Conservation (phyloP, 2,888 invertebrate genomes). For the Norana najaformis region DNA sequence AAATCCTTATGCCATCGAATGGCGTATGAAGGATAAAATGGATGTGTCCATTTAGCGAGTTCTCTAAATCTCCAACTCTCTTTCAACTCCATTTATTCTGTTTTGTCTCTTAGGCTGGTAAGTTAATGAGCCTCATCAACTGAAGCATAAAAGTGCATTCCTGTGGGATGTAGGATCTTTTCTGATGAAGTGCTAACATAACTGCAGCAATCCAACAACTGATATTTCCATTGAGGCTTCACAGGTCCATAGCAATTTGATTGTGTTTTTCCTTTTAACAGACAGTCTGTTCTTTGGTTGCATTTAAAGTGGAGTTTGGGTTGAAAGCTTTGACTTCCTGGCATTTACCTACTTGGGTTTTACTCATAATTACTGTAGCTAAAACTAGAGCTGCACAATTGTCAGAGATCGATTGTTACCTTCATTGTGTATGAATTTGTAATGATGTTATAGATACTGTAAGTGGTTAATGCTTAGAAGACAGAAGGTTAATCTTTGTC, state of each 20-base stretch:
- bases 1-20: background rate
- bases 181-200: background rate
- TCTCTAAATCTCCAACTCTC: background rate
- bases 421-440: background rate
- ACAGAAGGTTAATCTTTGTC: background rate
- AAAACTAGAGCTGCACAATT: background rate
- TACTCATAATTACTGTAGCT: background rate
- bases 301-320: background rate
- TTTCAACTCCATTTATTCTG: background rate
- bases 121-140: background rate
- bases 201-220: background rate
- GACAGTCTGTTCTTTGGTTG: background rate
- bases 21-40: background rate
- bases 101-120: background rate
- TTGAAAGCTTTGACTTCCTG: background rate
- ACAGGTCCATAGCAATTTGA: background rate
- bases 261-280: background rate
- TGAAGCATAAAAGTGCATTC: background rate
- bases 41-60: too few species aligned
- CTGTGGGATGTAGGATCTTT: background rate
- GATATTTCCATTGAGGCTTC: too few species aligned
- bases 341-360: background rate
- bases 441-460: background rate
- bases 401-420: background rate
- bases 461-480: background rate